Evolutionary conservation across 2,797 vertebrate genomes (phyloP).

Genomic region (Pseudomugil tenellus): DNA sequence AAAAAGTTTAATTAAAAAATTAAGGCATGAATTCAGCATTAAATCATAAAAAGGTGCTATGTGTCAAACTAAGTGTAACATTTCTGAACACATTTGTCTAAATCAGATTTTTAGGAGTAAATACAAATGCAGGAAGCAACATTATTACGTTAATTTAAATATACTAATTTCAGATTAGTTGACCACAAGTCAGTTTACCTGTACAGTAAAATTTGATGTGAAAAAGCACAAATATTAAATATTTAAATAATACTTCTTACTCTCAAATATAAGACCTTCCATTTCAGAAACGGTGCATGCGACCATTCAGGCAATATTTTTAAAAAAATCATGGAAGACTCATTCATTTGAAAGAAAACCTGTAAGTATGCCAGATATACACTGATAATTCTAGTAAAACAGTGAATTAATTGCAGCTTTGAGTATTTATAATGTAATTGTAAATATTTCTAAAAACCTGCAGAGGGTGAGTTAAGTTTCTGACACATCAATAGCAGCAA

Average conservation of each 20-base stretch:
- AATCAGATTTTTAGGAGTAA: slow-evolving; percentile 24
- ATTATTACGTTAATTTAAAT: slow-evolving; percentile 36
- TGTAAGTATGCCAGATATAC: not conserved
- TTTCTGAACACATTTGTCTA: not conserved
- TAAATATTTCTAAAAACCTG: slow-evolving; percentile 13
- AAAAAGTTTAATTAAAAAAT: slow-evolving; percentile 42
- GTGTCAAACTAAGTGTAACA: slow-evolving; percentile 7
- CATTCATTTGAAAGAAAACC: slow-evolving; percentile 11
- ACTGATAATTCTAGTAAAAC: slow-evolving; percentile 34
- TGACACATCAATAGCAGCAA: slow-evolving; percentile 33
- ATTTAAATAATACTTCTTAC: slow-evolving; percentile 18
- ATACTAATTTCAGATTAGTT: slow-evolving; percentile 28
- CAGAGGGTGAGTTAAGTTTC: not conserved
- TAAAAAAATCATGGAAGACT: slow-evolving; percentile 59
- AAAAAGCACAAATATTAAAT: slow-evolving; percentile 35
- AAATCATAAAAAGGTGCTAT: slow-evolving; percentile 19
- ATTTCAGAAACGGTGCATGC: slow-evolving; percentile 28
- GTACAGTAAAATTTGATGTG: slow-evolving; percentile 33
- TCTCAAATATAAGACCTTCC: not conserved
- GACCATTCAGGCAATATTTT: slow-evolving; percentile 19
- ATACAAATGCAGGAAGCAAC: slow-evolving; percentile 1
- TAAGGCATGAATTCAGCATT: slow-evolving; percentile 53
- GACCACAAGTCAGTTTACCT: slow-evolving; percentile 20
- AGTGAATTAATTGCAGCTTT: slow-evolving; percentile 15
- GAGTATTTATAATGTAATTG: slow-evolving; percentile 14